phyloP scores from a whole-genome alignment of 1,140 invertebrate species.

The Calephelis nemesis region DNA sequence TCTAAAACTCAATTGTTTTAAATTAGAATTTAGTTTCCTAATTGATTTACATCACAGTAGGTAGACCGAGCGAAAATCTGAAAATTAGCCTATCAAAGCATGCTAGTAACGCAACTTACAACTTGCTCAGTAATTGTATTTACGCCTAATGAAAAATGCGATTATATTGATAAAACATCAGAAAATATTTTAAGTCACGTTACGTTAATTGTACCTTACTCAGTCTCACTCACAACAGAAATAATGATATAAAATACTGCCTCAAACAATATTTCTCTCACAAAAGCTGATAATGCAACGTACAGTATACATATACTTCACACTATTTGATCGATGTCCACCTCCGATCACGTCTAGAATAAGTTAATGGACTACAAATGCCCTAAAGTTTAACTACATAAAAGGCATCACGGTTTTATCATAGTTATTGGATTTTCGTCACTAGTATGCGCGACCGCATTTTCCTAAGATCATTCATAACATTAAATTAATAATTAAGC shows the following conservation, averaged over 20 bases:
- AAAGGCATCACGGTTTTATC: constrained; percentile 71
- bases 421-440: constrained; percentile 80
- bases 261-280: constrained; percentile 52
- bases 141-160: constrained; percentile 31
- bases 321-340: constrained; percentile 70
- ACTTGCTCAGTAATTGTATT: constrained; percentile 53
- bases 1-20: constrained; percentile 52
- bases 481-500: constrained; percentile 77
- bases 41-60: constrained; percentile 69
- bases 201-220: constrained; percentile 67
- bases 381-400: constrained; percentile 74
- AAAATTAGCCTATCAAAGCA: constrained; percentile 72
- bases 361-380: constrained; percentile 74
- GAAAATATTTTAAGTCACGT: constrained; percentile 62
- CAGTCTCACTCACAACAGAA: constrained; percentile 74
- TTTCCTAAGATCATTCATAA: constrained; percentile 76
- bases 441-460: constrained; percentile 79
- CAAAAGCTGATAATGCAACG: constrained; percentile 24
- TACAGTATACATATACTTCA: constrained; percentile 34
- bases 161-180: constrained; percentile 51
- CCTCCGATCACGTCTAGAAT: constrained; percentile 69
- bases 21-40: constrained; percentile 44
- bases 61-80: constrained; percentile 72
- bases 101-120: constrained; percentile 67
- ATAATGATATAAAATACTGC: constrained; percentile 74